These are phyloP conservation scores for Mus pahari DNA, from an alignment of 2,113 vertebrate species.

Conservation along the genomic window DNA sequence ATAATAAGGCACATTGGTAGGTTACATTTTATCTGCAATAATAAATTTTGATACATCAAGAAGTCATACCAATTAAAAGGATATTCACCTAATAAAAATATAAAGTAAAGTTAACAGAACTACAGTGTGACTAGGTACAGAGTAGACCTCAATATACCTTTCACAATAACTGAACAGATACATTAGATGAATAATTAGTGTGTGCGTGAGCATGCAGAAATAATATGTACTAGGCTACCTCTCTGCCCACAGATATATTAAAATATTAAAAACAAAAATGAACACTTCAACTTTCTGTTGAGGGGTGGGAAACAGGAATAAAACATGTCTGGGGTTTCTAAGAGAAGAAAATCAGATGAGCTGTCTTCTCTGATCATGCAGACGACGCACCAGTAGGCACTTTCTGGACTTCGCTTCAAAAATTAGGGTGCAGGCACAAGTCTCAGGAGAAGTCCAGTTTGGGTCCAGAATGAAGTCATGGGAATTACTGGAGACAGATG, in stretches of 20 bases:
- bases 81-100: background rate
- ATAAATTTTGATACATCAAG: background rate
- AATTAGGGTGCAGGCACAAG: no score
- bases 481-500: background rate
- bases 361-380: background rate
- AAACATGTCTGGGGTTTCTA: background rate
- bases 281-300: background rate
- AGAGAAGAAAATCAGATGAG: background rate
- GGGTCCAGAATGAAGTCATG: background rate
- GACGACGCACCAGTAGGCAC: no score
- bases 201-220: background rate
- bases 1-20: background rate
- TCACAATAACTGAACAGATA: background rate
- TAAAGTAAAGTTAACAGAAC: background rate
- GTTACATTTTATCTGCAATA: background rate
- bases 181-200: background rate
- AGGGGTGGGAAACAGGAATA: background rate
- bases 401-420: background rate
- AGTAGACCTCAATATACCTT: background rate
- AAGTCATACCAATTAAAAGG: background rate
- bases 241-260: background rate
- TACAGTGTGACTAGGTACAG: background rate
- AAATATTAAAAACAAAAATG: background rate
- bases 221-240: background rate
- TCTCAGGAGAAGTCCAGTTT: background rate